These are phyloP conservation scores for Eulemur coronatus DNA, from an alignment of 2,797 vertebrate species.

Conservation along the genomic window DNA sequence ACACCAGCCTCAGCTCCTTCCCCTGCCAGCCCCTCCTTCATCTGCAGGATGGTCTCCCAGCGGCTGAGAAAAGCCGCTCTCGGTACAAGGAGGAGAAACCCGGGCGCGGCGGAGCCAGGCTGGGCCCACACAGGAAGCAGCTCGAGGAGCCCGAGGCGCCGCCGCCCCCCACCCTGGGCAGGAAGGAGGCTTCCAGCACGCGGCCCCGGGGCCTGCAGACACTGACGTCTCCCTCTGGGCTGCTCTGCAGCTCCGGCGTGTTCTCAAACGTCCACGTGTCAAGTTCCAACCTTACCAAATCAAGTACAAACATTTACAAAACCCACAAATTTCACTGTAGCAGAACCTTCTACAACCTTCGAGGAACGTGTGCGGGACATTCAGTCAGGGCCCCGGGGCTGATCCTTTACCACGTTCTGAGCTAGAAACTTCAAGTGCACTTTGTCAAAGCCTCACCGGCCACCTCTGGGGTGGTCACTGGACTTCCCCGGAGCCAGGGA, in stretches of 20 bases:
- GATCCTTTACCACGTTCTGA: background rate
- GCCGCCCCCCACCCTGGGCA: background rate
- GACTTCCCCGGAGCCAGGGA: fast-evolving
- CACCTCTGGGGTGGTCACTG: no score
- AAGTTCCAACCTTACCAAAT: background rate
- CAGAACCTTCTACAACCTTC: background rate
- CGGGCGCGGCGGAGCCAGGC: background rate
- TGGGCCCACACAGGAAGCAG: background rate
- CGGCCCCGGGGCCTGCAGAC: background rate
- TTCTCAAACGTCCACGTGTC: no score
- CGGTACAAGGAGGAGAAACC: background rate
- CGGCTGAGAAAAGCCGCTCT: background rate
- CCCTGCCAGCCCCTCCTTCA: background rate
- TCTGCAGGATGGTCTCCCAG: fast-evolving
- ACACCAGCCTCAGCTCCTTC: background rate
- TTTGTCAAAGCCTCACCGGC: no score
- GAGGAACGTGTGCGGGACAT: background rate
- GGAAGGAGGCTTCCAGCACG: background rate
- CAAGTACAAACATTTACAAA: background rate
- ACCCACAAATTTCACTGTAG: background rate
- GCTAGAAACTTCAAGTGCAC: background rate
- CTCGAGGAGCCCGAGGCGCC: background rate
- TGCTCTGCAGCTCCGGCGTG: background rate
- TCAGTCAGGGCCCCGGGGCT: background rate
- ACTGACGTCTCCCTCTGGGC: background rate